Conservation (phyloP, 1,140 invertebrate species). For the Telenomus remus region DNA sequence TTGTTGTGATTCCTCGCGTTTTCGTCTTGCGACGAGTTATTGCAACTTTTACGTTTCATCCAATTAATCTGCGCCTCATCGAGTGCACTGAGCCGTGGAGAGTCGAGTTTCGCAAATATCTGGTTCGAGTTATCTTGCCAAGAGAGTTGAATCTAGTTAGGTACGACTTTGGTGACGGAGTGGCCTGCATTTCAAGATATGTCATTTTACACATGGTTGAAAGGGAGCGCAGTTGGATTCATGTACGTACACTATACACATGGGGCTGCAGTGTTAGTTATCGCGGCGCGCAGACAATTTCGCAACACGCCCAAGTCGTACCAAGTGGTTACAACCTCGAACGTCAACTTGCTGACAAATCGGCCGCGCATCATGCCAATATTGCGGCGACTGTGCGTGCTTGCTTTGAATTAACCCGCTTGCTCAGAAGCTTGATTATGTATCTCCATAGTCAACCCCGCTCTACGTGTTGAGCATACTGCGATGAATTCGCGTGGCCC, state of each 20-base stretch:
- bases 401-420: constrained; percentile 68
- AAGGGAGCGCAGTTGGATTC: constrained; percentile 66
- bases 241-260: not conserved
- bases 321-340: constrained; percentile 47
- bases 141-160: constrained; percentile 55
- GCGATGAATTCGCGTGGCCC: constrained; percentile 1
- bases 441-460: constrained; percentile 39
- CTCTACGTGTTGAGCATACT: constrained; percentile 34
- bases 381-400: constrained; percentile 68
- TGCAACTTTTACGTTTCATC: constrained; percentile 51
- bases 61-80: constrained; percentile 53
- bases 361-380: constrained; percentile 61
- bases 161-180: constrained; percentile 50
- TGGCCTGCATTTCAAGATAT: constrained; percentile 64
- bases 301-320: constrained; percentile 57
- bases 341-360: constrained; percentile 60
- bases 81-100: constrained; percentile 34
- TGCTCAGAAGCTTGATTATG: constrained; percentile 67
- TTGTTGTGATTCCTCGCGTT: constrained; percentile 31
- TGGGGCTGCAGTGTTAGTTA: constrained; percentile 63
- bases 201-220: constrained; percentile 65
- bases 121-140: constrained; percentile 29
- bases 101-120: constrained; percentile 37
- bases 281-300: constrained; percentile 61
- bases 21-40: constrained; percentile 48